phyloP scores from a whole-genome alignment of 1,140 invertebrate species.

The Tenebrio molitor region DNA sequence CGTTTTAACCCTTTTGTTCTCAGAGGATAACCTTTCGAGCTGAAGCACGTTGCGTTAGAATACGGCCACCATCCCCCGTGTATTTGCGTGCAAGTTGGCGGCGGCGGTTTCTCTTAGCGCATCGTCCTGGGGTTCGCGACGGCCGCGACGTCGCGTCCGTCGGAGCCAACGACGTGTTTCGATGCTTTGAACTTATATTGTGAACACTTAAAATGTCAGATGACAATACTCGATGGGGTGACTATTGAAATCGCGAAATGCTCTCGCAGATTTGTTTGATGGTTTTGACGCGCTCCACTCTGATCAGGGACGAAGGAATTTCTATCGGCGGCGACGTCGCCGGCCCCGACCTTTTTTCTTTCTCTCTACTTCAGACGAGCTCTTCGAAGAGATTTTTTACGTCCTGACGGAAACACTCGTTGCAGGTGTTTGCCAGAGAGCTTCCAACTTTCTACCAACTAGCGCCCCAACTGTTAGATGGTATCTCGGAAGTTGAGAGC shows the following conservation, averaged over 20 bases:
- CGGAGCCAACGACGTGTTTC: slow-evolving; percentile 47
- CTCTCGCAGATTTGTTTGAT: too few species aligned
- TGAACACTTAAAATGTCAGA: slow-evolving; percentile 49
- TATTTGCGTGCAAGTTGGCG: slow-evolving; percentile 20
- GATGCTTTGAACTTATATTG: slow-evolving; percentile 47
- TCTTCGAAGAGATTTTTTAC: too few species aligned
- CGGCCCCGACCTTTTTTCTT: background rate
- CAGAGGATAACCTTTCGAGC: slow-evolving; percentile 61
- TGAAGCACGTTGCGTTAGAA: slow-evolving; percentile 47
- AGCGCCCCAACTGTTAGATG: too few species aligned
- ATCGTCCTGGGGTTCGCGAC: background rate
- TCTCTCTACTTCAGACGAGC: too few species aligned
- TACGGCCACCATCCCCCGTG: slow-evolving; percentile 26
- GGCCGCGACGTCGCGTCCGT: background rate
- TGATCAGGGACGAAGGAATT: background rate
- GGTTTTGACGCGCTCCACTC: background rate
- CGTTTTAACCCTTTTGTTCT: slow-evolving; percentile 64
- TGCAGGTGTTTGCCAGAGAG: too few species aligned
- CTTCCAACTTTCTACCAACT: too few species aligned
- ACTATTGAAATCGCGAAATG: slow-evolving; percentile 25
- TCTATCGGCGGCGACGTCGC: background rate
- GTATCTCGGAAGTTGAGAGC: too few species aligned
- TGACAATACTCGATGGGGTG: slow-evolving; percentile 24
- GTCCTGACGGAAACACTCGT: too few species aligned
- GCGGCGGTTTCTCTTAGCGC: slow-evolving; percentile 18